Evolutionary conservation across 1,140 invertebrate species (phyloP).

Genomic region (Atta cephalotes): DNA sequence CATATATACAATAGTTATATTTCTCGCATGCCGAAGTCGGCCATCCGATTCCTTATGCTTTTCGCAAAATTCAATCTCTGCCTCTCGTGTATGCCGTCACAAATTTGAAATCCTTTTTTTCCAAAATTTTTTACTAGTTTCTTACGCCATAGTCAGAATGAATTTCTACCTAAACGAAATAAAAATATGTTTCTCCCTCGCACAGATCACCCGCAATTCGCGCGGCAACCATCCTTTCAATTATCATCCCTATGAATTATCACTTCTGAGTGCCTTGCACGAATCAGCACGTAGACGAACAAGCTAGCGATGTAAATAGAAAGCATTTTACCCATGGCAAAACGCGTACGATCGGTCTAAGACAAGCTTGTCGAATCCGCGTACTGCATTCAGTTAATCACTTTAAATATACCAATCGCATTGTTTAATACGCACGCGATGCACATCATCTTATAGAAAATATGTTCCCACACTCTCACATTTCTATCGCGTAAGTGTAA

Average conservation of each 20-base stretch:
- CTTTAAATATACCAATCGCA: slow-evolving; percentile 3
- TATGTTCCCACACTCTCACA: slow-evolving; percentile 70
- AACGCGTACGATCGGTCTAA: background rate
- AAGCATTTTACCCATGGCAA: background rate
- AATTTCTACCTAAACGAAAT: slow-evolving; percentile 52
- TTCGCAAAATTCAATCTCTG: background rate
- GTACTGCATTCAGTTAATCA: slow-evolving; percentile 4
- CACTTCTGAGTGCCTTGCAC: background rate
- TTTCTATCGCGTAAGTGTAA: slow-evolving; percentile 73
- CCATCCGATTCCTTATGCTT: background rate
- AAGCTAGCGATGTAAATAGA: background rate
- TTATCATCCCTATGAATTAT: background rate
- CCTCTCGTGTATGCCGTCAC: background rate
- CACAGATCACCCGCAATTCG: background rate
- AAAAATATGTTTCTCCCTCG: background rate
- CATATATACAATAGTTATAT: slow-evolving; percentile 38
- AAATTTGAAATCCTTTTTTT: slow-evolving; percentile 3
- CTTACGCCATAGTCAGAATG: slow-evolving; percentile 22
- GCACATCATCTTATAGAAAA: slow-evolving; percentile 71
- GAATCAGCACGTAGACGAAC: background rate
- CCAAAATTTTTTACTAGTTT: slow-evolving; percentile 21
- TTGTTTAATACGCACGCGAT: slow-evolving; percentile 7
- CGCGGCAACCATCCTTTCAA: background rate
- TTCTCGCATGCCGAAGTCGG: background rate
- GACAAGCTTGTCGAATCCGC: background rate